Conservation (phyloP, 37 sponge, comb jelly and placozoan species). For the Oopsacas minuta region DNA sequence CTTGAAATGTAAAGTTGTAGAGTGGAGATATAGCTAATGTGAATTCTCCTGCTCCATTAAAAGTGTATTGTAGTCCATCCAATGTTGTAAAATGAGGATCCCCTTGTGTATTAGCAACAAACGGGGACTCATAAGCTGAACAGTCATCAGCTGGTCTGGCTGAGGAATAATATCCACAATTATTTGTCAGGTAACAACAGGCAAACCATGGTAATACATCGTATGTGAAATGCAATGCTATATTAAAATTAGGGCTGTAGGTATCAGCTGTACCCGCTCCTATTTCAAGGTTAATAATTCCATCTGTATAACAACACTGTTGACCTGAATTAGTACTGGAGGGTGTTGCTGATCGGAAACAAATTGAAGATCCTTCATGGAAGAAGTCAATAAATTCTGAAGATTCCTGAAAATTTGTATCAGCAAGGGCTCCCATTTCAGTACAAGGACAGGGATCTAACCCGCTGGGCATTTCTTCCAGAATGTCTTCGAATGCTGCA, state of each 20-base stretch:
- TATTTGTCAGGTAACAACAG: background rate
- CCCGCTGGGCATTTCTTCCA: background rate
- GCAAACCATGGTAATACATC: background rate
- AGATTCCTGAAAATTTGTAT: background rate
- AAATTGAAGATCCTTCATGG: background rate
- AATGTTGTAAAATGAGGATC: background rate
- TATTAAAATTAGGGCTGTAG: background rate
- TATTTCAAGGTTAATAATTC: background rate
- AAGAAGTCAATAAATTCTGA: background rate
- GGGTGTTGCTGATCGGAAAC: background rate
- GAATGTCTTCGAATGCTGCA: background rate
- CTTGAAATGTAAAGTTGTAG: background rate
- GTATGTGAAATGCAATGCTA: background rate
- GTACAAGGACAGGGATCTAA: background rate
- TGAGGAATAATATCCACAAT: background rate
- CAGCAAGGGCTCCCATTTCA: background rate
- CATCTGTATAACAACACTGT: background rate
- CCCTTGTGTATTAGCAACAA: background rate
- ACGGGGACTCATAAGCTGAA: background rate
- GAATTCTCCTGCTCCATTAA: constrained; percentile 4
- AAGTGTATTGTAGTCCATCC: background rate
- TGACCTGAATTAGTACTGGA: background rate
- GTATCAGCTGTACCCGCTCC: background rate
- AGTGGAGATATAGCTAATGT: background rate
- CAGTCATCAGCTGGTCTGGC: background rate